Conservation (phyloP, 2,888 invertebrate species). For the Saturnia pavonia region DNA sequence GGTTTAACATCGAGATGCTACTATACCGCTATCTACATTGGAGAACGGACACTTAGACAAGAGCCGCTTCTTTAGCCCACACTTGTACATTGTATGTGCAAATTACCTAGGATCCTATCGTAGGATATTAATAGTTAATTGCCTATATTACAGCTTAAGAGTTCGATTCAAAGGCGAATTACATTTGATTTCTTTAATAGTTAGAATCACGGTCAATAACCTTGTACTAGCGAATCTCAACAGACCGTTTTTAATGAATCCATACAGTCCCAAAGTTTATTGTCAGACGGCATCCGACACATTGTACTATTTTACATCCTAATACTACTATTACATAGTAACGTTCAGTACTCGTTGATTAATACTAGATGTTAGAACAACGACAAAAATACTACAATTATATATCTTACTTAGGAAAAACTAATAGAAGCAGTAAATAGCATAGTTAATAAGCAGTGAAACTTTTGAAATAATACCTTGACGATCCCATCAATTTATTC, state of each 20-base stretch:
- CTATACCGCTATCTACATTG: neutral
- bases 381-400: neutral
- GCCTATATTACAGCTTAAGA: neutral
- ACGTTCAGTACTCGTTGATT: neutral
- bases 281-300: neutral
- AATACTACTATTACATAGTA: neutral
- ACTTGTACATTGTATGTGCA: neutral
- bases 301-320: neutral
- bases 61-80: neutral
- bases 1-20: conserved; percentile 7
- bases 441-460: neutral
- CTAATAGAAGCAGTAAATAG: too few species aligned
- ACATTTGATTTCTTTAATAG: too few species aligned
- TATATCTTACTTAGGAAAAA: neutral
- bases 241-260: neutral
- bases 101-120: neutral
- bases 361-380: neutral
- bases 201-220: too few species aligned
- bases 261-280: neutral
- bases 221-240: too few species aligned
- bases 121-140: neutral
- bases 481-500: neutral
- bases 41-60: neutral
- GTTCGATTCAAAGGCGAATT: too few species aligned
- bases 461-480: neutral